These are phyloP conservation scores for Nannoperca obscura DNA, from an alignment of 2,797 vertebrate species.

Conservation along the genomic window DNA sequence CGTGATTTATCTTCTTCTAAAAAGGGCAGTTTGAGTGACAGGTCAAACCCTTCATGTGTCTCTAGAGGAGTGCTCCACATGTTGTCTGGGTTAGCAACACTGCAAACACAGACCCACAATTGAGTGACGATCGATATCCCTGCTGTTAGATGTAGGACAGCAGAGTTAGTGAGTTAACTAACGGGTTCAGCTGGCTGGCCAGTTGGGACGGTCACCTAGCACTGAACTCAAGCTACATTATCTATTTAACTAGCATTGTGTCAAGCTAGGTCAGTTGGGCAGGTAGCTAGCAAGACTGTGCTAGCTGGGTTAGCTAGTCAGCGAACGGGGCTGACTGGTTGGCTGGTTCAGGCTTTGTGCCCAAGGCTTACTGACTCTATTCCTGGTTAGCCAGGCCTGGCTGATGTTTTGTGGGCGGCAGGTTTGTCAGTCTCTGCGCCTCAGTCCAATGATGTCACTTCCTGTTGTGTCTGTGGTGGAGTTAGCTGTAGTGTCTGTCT, in stretches of 20 bases:
- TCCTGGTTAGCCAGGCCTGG: conserved; percentile 44
- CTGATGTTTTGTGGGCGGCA: conserved; percentile 52
- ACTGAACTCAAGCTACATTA: conserved; percentile 60
- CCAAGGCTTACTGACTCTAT: conserved; percentile 46
- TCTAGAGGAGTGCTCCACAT: conserved; percentile 43
- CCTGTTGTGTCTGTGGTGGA: conserved; percentile 65
- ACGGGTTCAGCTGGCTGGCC: conserved; percentile 35
- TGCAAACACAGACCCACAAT: conserved; percentile 20
- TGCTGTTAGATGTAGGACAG: conserved; percentile 9
- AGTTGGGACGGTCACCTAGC: conserved; percentile 28
- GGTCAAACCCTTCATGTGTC: conserved; percentile 40
- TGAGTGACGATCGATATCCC: conserved; percentile 11
- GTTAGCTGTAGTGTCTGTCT: conserved; percentile 73
- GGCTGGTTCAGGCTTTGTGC: conserved; percentile 58
- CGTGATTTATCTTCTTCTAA: conserved; percentile 26
- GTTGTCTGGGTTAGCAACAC: conserved; percentile 16
- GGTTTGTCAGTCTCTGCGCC: conserved; percentile 52
- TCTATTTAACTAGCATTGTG: conserved; percentile 49
- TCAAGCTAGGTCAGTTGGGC: conserved; percentile 52
- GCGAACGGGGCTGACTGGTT: conserved; percentile 52
- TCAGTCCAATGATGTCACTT: conserved; percentile 71
- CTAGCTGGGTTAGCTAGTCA: conserved; percentile 51
- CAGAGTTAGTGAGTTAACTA: conserved; percentile 23
- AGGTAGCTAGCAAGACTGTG: conserved; percentile 47
- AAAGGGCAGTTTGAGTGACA: conserved; percentile 56